phyloP scores from a whole-genome alignment of 2,113 vertebrate species.

The Cyprinus carpio region DNA sequence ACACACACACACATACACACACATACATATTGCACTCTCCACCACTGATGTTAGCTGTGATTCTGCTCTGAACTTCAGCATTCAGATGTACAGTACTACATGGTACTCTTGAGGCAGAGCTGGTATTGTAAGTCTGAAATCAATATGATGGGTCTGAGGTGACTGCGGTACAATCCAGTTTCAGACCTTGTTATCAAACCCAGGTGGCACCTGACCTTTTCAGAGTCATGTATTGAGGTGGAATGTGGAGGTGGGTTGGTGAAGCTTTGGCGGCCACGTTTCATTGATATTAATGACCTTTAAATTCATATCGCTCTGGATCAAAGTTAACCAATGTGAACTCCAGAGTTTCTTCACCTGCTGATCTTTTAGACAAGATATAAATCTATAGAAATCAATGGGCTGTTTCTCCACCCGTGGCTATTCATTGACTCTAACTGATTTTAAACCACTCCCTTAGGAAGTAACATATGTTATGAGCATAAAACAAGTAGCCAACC shows the following conservation, averaged over 20 bases:
- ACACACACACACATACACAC: background rate
- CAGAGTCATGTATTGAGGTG: constrained; percentile 9
- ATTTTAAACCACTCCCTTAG: background rate
- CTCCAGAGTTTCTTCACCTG: background rate
- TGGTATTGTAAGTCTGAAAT: constrained; percentile 30
- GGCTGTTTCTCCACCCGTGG: background rate
- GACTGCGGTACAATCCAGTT: background rate
- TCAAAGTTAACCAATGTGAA: background rate
- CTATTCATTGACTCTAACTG: background rate
- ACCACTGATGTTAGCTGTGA: background rate
- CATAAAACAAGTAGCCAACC: background rate
- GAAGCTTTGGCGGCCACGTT: background rate
- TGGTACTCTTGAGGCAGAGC: constrained; percentile 6
- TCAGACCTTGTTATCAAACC: constrained; percentile 25
- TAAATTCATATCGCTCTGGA: background rate
- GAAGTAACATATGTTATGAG: background rate
- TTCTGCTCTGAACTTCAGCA: background rate
- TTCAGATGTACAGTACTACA: constrained; percentile 10
- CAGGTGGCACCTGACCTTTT: constrained; percentile 41
- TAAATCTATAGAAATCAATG: constrained; percentile 5
- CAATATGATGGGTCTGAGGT: constrained; percentile 18
- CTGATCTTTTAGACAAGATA: constrained; percentile 11
- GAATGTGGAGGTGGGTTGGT: background rate
- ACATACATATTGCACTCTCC: background rate
- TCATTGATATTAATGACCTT: constrained; percentile 44